Conservation (phyloP, 2,888 invertebrate genomes). For the Trachelus stipa region DNA sequence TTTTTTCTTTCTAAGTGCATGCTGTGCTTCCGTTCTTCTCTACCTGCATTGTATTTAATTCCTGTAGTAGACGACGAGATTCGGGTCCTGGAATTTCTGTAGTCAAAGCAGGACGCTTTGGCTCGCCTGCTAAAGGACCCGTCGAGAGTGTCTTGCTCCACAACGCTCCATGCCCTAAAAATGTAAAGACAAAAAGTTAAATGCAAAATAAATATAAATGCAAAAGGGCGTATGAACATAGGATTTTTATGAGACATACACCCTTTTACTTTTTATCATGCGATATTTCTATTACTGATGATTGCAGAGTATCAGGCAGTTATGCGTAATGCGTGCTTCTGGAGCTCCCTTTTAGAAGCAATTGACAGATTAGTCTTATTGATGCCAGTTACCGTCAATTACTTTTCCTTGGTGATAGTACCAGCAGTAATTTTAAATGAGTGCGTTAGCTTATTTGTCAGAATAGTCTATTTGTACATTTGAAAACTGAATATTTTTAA, state of each 20-base stretch:
- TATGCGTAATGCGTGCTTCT: not conserved
- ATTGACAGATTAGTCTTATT: constrained; percentile 41
- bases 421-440: not conserved
- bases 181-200: not conserved
- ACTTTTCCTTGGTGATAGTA: not conserved
- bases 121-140: constrained; percentile 41
- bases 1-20: not conserved
- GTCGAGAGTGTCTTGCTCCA: not conserved
- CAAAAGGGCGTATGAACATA: too few relatives aligned
- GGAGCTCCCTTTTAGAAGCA: not conserved
- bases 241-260: too few relatives aligned
- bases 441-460: too few relatives aligned
- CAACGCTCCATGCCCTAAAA: not conserved
- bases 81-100: constrained; percentile 61
- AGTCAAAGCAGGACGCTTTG: constrained; percentile 47
- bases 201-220: too few relatives aligned
- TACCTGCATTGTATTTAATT: constrained; percentile 58
- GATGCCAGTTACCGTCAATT: constrained; percentile 54
- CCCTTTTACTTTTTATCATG: too few relatives aligned
- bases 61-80: constrained; percentile 50
- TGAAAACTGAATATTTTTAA: too few relatives aligned
- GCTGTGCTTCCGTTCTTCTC: not conserved
- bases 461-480: not conserved
- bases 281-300: not conserved
- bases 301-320: not conserved